phyloP scores from a whole-genome alignment of 2,888 invertebrate species.

The Bimastos eiseni region DNA sequence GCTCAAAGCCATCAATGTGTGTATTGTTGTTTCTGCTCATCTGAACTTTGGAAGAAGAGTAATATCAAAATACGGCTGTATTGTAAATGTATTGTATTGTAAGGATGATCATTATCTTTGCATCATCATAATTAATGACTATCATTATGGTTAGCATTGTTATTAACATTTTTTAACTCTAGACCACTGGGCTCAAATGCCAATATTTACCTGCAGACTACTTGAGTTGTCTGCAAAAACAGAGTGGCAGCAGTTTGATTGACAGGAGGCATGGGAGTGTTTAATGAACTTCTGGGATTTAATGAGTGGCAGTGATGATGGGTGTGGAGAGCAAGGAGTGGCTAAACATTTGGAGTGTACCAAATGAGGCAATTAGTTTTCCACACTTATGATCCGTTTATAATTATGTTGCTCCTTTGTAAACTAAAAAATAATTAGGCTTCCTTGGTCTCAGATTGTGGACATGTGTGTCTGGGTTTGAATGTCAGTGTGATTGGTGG shows the following conservation, averaged over 20 bases:
- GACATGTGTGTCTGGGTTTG: background rate
- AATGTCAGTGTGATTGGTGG: no score
- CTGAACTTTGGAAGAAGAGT: no score
- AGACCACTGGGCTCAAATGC: background rate
- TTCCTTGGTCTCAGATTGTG: background rate
- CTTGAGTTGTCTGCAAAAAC: background rate
- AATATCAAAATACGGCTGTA: no score
- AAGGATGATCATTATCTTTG: background rate
- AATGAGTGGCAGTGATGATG: background rate
- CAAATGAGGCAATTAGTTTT: background rate
- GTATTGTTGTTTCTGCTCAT: no score
- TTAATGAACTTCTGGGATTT: background rate
- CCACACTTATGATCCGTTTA: background rate
- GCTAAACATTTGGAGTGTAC: background rate
- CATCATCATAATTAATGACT: background rate
- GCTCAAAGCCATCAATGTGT: no score
- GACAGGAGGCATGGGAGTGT: background rate
- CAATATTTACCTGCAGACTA: background rate
- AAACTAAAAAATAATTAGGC: background rate
- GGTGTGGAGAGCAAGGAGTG: background rate
- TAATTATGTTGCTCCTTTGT: background rate
- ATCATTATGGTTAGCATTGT: background rate
- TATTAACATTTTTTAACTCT: background rate
- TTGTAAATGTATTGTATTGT: background rate
- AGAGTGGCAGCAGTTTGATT: background rate